phyloP scores from a whole-genome alignment of 2,113 vertebrate species.

The Paralichthys olivaceus region DNA sequence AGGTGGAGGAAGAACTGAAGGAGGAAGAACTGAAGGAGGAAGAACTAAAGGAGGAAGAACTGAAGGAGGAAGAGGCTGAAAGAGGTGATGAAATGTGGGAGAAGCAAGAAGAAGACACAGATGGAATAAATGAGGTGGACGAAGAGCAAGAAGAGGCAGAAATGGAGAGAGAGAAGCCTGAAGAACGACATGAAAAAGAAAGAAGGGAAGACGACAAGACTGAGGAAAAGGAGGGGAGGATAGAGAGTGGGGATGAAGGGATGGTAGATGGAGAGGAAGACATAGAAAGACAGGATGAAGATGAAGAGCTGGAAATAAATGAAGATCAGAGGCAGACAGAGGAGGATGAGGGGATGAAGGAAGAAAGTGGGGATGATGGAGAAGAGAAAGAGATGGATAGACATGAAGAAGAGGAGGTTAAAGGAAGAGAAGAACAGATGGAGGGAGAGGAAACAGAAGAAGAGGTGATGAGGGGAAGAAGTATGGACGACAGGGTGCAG shows the following conservation, averaged over 20 bases:
- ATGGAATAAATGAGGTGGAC: background rate
- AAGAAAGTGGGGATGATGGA: background rate
- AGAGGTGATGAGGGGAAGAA: no score
- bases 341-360: background rate
- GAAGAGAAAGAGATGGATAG: background rate
- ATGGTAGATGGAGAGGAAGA: background rate
- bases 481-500: background rate
- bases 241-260: no score
- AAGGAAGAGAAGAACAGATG: background rate
- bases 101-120: background rate
- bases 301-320: no score
- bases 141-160: background rate
- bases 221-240: background rate
- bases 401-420: background rate
- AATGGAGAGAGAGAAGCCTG: background rate
- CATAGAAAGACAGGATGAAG: background rate
- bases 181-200: background rate
- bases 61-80: background rate
- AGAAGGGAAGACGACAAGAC: background rate
- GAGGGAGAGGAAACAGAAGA: background rate
- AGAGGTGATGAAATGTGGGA: no score
- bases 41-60: background rate
- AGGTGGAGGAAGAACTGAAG: background rate
- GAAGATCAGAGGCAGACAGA: background rate
- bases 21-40: background rate